Conservation (phyloP, 1,140 invertebrate genomes). For the Sarcophaga bullata region DNA sequence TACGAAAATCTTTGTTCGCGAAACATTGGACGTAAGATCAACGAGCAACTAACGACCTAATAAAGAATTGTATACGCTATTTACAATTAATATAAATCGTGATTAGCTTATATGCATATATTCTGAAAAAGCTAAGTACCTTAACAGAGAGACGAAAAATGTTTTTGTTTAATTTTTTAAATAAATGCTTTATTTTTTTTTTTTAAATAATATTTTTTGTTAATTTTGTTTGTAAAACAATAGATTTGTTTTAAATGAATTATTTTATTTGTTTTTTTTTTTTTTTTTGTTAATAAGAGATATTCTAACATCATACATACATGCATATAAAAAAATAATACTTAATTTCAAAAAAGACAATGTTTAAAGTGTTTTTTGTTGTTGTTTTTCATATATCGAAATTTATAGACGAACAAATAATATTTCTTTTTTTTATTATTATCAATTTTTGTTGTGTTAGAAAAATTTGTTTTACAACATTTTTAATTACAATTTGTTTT, state of each 20-base stretch:
- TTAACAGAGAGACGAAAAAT: no score
- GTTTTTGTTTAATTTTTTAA: no score
- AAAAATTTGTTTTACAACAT: not conserved
- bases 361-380: conserved; percentile 19
- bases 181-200: no score
- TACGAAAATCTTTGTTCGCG: no score
- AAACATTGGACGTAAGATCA: no score
- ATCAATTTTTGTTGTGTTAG: not conserved
- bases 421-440: not conserved
- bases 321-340: conserved; percentile 27
- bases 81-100: no score
- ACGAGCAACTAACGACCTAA: no score
- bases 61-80: no score
- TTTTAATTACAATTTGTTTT: not conserved
- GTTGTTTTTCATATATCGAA: not conserved
- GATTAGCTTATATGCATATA: no score
- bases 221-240: no score
- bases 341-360: conserved; percentile 12
- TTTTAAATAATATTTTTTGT: no score
- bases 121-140: no score
- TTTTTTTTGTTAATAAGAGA: conserved; percentile 18
- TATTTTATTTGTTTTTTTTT: not conserved
- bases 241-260: not conserved
- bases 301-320: conserved; percentile 6
- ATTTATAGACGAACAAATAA: not conserved